A percentile compares a stretch with the other conserved stretches of the same genome.
Evolutionary conservation across 1,140 invertebrate species (phyloP).

Genomic region (Triops cancriformis): DNA sequence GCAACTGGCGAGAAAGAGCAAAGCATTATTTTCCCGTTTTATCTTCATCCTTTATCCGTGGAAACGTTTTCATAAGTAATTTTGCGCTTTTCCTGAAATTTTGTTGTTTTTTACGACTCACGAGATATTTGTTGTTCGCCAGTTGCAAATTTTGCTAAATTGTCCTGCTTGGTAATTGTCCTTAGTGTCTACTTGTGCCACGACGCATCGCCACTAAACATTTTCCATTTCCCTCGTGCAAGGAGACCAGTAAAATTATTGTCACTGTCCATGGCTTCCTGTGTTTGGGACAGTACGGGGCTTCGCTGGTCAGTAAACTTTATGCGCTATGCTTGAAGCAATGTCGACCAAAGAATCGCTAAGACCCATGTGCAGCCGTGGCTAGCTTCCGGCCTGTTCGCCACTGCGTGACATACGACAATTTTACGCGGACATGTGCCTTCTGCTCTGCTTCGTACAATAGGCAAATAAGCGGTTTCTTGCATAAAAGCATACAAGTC

Average conservation of each 20-base stretch:
- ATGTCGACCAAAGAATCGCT: background rate
- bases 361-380: background rate
- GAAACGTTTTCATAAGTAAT: too few relatives aligned
- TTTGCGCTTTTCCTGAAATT: too few relatives aligned
- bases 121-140: too few relatives aligned
- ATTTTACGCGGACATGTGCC: background rate
- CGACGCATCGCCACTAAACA: background rate
- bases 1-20: too few relatives aligned
- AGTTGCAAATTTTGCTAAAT: too few relatives aligned
- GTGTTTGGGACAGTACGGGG: background rate
- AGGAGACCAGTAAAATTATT: background rate
- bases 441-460: background rate
- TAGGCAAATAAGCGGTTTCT: background rate
- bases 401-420: background rate
- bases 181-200: background rate
- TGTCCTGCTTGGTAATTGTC: too few relatives aligned
- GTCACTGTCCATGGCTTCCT: background rate
- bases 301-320: background rate
- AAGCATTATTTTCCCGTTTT: too few relatives aligned
- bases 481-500: background rate
- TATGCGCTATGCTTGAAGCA: background rate
- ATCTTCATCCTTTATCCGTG: too few relatives aligned
- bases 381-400: background rate
- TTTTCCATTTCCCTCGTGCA: background rate
- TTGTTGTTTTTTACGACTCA: too few relatives aligned